Evolutionary conservation across 2,888 invertebrate genomes (phyloP), one percentile per base, ranked within the genome.

Genomic region (Euclidia mi): DNA sequence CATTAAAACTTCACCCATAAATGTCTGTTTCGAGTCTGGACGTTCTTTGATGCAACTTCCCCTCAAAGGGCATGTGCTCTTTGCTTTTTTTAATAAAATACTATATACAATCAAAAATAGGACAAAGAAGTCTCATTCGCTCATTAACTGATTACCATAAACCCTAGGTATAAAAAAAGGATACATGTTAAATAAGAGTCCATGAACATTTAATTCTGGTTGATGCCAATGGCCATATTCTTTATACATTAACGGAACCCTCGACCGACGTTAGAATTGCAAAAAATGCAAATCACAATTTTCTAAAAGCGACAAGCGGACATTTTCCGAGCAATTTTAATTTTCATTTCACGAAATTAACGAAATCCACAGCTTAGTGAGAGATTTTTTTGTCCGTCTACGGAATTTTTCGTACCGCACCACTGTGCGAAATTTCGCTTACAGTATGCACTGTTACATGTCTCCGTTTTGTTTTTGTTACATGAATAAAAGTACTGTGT

Each of bases 301-400:
- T 74, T 41, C 43, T 56, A 53, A 71, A 63, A 57, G 51, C 49
- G 56, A 58, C 71, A 56, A 50, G 58, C 51, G 17, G 43, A 50
- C 46, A 71, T 55, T 71, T 65, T 70, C 53, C 15, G 2, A 10
- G 45, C 38, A 38, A 65, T 67, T 72, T 71, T 61, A 57, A 74
- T 71, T 72, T 71, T 61, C 64, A 59, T 59, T 65, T 53, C 47
- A 61, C 58, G 12, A 67, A 71, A 72, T 74, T 72, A 72, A 74
- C 75, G 42, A 67, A 71, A 67, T 47, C 57, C 71, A 15, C 15
- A 40, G 61, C 47, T 74, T 62, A 65, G 58, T 41, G 44, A 25
- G 29, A 15, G 14, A n/a, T 37, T 51, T 55, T 72, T 56, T 63
- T 51, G 40, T 58, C 11, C 12, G 1, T 34, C 40, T 28, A 45